Conservation (phyloP, 2,888 invertebrate genomes). For the Parochlus steinenii region DNA sequence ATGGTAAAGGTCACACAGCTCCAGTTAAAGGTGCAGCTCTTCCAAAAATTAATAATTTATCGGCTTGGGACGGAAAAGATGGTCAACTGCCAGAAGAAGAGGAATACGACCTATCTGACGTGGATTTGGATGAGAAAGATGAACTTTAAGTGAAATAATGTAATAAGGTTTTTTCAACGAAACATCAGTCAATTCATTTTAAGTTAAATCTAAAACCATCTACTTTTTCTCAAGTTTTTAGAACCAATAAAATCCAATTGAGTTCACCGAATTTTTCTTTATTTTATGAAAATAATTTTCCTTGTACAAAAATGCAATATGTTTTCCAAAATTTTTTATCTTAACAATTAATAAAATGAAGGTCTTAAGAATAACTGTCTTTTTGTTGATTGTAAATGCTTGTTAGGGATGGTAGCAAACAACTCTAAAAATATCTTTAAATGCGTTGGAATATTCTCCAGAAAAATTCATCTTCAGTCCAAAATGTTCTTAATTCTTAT, state of each 20-base stretch:
- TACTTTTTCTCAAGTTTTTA: not conserved
- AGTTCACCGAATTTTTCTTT: not conserved
- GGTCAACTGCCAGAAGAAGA: constrained; percentile 73
- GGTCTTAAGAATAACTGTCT: too few relatives aligned
- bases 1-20: constrained; percentile 81
- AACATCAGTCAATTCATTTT: not conserved
- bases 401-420: too few relatives aligned
- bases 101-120: constrained; percentile 81
- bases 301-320: too few relatives aligned
- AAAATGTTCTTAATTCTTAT: too few relatives aligned
- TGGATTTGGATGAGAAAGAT: constrained; percentile 66
- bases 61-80: constrained; percentile 91
- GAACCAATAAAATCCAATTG: not conserved
- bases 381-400: too few relatives aligned
- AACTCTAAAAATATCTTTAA: too few relatives aligned
- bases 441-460: too few relatives aligned
- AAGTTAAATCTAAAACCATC: constrained; percentile 1
- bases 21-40: constrained; percentile 69
- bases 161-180: constrained; percentile 12
- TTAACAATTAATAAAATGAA: too few relatives aligned
- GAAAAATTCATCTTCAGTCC: too few relatives aligned
- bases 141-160: constrained; percentile 41
- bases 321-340: too few relatives aligned
- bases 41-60: constrained; percentile 48
- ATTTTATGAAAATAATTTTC: not conserved